Base-by-base conservation (phyloP, 2,113 vertebrate species). In the Nymphicus hollandicus region DNA sequence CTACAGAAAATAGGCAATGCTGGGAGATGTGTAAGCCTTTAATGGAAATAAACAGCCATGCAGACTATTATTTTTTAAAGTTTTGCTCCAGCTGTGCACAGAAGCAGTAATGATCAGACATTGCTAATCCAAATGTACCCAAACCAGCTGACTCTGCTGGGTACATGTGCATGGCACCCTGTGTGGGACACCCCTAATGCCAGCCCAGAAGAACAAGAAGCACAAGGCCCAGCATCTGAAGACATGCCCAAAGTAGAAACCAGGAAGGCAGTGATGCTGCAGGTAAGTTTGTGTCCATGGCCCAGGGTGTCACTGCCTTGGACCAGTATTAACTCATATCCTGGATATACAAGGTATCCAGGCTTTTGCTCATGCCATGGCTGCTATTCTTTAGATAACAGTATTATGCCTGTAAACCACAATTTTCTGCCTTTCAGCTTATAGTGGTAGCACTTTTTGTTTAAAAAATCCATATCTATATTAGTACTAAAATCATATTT, bases 161-260 rank as follows among this genome's bases (percentile, higher is more conserved):
- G 47, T 24, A 2, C 29, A 1, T 2, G 17, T 1, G 19, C 63
- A 5, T 1, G 17, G 27, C 41, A 23, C 6, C 2, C 15, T 0
- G 0, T 7, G 17, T 14, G 70, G 43, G 43, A 61, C 60, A 49
- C 5, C n/a, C 24, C 24, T 47, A 1, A 0, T 17, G 37, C 31
- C 43, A 68, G 11, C 23, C 31, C 28, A n/a, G 44, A 20, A 33
- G 55, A 83, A 23, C 19, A 20, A 41, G 22, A 35, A 41, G n/a
- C 18, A 52, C 1, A 2, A 86, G 29, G 49, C 55, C 47, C 28
- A 37, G 35, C 1, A 1, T 39, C 14, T 27, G 28, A 50, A n/a
- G 22, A 28, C 12, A 4, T 9, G 37, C 2, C 29, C 41, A 50
- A 22, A 64, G 81, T 7, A 65, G 56, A 28, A 69, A 44, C 1